Evolutionary conservation across 2,113 vertebrate genomes (phyloP).

Genomic region (Clinocottus analis): DNA sequence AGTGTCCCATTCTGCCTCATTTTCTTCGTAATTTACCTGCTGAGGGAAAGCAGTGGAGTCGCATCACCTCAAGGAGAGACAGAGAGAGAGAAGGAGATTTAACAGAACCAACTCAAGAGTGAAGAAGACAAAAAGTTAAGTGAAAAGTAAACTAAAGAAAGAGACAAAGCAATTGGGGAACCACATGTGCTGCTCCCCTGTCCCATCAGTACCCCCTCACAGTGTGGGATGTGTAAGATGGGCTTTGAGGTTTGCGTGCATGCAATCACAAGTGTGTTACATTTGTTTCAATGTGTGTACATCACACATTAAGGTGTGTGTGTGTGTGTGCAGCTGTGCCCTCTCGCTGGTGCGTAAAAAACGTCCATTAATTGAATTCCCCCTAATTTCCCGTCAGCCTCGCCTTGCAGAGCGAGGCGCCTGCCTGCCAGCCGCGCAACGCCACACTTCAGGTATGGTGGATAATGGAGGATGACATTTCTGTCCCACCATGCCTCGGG

Average conservation of each 20-base stretch:
- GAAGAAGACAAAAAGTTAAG: slow-evolving; percentile 38
- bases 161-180: slow-evolving; percentile 11
- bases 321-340: slow-evolving; percentile 76
- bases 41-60: slow-evolving; percentile 62
- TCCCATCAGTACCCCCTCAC: slow-evolving; percentile 59
- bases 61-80: slow-evolving; percentile 52
- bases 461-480: slow-evolving; percentile 99
- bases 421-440: slow-evolving; percentile 83
- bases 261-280: slow-evolving; percentile 38
- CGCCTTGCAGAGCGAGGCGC: slow-evolving; percentile 86
- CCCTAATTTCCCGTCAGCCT: slow-evolving; percentile 92
- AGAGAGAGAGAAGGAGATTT: slow-evolving; percentile 19
- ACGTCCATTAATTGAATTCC: slow-evolving; percentile 98
- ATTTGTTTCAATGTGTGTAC: slow-evolving; percentile 44
- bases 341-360: slow-evolving; percentile 96
- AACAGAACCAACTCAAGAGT: slow-evolving; percentile 17
- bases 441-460: slow-evolving; percentile 94
- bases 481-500: slow-evolving; percentile 95
- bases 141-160: slow-evolving; percentile 17
- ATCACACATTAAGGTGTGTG: slow-evolving; percentile 45
- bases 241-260: slow-evolving; percentile 31
- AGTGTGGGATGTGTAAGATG: slow-evolving; percentile 47
- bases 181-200: slow-evolving; percentile 52
- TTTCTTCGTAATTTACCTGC: slow-evolving; percentile 78
- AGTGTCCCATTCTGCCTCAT: slow-evolving; percentile 74